Evolutionary conservation across 2,888 invertebrate species (phyloP), one percentile per base, ranked within the genome.

Genomic region (Heliconius erato): DNA sequence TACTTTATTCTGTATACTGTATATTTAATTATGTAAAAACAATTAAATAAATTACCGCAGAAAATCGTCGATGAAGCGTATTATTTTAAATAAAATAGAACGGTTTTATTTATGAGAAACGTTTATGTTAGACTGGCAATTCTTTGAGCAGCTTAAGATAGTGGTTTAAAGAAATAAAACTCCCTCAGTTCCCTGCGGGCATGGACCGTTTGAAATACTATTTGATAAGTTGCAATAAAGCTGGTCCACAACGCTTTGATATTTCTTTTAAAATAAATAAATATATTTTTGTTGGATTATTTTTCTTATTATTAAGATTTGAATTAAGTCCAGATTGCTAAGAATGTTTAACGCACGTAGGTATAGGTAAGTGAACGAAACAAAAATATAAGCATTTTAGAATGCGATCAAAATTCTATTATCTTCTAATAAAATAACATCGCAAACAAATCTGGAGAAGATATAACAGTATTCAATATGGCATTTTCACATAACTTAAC

Each of bases 401-500:
- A 82, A 82, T 85, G 84, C 86, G 85, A 85, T 85, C 79, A 86
- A 79, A 76, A 86, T 81, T 86, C 85, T 86, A 86, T 79, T 85
- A 83, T 82, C 65, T 81, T 80, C 84, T 86, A 87, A 87, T 87
- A 88, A 87, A 88, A 83, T 87, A 84, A 85, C 85, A 89, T 89
- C 87, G 89, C 88, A 90, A 91, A 90, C 87, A 88, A 90, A 89
- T 88, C 89, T 87, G 89, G 89, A 87, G 84, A 90, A 92, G 92
- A 91, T 90, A 90, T 92, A 94, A 92, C 90, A 91, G 90, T 91
- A 92, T 92, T 91, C 92, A 92, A 91, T 87, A 89, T 90, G 90
- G 89, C 91, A 91, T 90, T 88, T 92, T 92, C 91, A 92, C 91
- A 91, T 91, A 89, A 88, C 93, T 94, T 94, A 94, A 83, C 84